Evolutionary conservation across 2,888 invertebrate species (phyloP).

Genomic region (Philonicus albiceps): DNA sequence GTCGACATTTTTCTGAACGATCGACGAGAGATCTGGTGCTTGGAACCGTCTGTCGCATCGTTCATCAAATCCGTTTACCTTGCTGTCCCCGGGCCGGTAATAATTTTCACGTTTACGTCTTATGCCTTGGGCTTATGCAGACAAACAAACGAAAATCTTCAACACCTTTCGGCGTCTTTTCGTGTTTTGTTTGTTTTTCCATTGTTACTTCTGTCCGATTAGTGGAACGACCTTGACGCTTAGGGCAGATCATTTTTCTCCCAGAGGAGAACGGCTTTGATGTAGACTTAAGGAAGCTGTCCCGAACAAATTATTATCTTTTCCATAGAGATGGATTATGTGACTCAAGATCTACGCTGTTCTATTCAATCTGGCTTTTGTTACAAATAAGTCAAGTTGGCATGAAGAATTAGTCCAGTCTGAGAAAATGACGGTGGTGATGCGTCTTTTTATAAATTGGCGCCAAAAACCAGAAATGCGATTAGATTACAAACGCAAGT

Average conservation of each 20-base stretch:
- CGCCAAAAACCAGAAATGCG: neutral
- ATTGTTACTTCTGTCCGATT: neutral
- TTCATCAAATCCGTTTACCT: neutral
- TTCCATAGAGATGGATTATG: neutral
- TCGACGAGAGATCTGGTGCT: neutral
- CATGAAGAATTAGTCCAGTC: neutral
- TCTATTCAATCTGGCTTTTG: neutral
- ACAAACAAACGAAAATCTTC: conserved; percentile 2
- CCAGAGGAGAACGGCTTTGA: neutral
- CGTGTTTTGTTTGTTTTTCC: neutral
- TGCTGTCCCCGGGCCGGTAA: neutral
- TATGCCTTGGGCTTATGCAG: neutral
- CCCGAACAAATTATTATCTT: neutral
- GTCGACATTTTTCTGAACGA: neutral
- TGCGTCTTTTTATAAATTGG: neutral
- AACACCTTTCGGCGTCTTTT: neutral
- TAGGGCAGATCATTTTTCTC: neutral
- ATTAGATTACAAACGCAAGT: neutral
- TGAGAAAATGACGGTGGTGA: neutral
- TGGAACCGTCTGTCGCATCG: neutral
- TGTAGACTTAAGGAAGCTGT: neutral
- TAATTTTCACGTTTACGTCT: neutral
- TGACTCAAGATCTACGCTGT: neutral
- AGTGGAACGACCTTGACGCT: neutral
- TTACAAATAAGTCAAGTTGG: neutral